A percentile compares a stretch with the other conserved stretches of the same genome.
Evolutionary conservation across 2,888 invertebrate genomes (phyloP).

Genomic region (Crocallis elinguaria): DNA sequence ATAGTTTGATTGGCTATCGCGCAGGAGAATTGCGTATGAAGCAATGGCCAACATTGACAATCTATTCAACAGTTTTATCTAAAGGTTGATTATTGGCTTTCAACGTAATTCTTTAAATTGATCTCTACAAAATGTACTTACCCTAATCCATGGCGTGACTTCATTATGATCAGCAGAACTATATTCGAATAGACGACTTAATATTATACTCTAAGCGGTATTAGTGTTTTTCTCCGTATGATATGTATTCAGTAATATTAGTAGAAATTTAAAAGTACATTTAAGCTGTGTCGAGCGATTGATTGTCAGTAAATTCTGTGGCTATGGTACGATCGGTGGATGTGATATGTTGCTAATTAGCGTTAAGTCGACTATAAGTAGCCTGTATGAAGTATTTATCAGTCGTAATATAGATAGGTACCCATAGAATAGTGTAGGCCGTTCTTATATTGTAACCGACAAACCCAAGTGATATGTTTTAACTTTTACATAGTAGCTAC

Average conservation of each 20-base stretch:
- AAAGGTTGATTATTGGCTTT: too few relatives aligned
- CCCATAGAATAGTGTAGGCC: constrained; percentile 69
- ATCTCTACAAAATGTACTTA: constrained; percentile 31
- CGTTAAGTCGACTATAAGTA: constrained; percentile 65
- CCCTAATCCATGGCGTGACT: constrained; percentile 2
- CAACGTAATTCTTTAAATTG: constrained; percentile 1
- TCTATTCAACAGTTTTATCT: too few relatives aligned
- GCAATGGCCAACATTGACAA: too few relatives aligned
- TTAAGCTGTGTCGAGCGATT: constrained; percentile 37
- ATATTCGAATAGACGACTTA: constrained; percentile 26
- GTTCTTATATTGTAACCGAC: constrained; percentile 65
- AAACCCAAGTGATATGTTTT: constrained; percentile 57
- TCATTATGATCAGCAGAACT: constrained; percentile 18
- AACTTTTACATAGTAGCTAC: constrained; percentile 47
- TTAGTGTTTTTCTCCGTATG: constrained; percentile 25
- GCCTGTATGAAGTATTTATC: constrained; percentile 80
- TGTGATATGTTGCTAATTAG: constrained; percentile 81
- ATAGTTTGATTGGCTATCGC: too few relatives aligned
- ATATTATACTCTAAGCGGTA: constrained; percentile 25
- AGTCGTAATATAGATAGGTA: constrained; percentile 76
- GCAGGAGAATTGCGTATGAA: too few relatives aligned
- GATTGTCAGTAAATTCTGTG: constrained; percentile 55
- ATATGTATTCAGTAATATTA: constrained; percentile 33
- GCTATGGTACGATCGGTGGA: constrained; percentile 74
- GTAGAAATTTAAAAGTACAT: constrained; percentile 43